These are phyloP conservation scores for Mus spicilegus DNA, from an alignment of 2,113 vertebrate genomes.

Conservation along the genomic window DNA sequence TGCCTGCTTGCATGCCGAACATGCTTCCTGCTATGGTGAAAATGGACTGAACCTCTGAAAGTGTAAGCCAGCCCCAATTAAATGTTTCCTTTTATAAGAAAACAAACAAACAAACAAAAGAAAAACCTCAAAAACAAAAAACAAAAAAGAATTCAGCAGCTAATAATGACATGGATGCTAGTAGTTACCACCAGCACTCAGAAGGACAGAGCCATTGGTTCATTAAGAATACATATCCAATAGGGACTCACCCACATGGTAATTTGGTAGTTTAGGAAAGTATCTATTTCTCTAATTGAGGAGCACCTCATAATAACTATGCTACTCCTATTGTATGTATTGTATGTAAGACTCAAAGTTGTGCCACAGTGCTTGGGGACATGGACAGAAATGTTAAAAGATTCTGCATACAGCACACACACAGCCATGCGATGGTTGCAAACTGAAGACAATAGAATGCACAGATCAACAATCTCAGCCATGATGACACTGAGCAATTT, in stretches of 20 bases:
- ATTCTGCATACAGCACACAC: rapidly evolving
- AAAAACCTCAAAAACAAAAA: too few species aligned
- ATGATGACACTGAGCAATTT: neutral
- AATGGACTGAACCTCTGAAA: too few species aligned
- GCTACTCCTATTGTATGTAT: neutral
- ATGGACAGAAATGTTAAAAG: rapidly evolving
- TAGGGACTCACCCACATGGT: neutral
- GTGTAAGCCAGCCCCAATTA: too few species aligned
- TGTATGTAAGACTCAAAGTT: neutral
- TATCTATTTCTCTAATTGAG: neutral
- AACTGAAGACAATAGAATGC: rapidly evolving
- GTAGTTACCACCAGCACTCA: neutral
- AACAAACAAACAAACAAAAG: too few species aligned
- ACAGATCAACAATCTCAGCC: neutral
- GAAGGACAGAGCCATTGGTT: neutral
- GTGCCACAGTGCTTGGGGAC: neutral
- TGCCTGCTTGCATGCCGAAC: too few species aligned
- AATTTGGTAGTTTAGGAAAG: neutral
- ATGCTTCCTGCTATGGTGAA: too few species aligned
- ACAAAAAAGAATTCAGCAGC: neutral
- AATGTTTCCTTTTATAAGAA: too few species aligned
- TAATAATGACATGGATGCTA: neutral
- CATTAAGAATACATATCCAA: neutral
- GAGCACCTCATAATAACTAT: neutral
- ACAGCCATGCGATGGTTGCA: neutral